Base-by-base conservation (phyloP, 2,797 vertebrate species). In the Anguilla pacifica region DNA sequence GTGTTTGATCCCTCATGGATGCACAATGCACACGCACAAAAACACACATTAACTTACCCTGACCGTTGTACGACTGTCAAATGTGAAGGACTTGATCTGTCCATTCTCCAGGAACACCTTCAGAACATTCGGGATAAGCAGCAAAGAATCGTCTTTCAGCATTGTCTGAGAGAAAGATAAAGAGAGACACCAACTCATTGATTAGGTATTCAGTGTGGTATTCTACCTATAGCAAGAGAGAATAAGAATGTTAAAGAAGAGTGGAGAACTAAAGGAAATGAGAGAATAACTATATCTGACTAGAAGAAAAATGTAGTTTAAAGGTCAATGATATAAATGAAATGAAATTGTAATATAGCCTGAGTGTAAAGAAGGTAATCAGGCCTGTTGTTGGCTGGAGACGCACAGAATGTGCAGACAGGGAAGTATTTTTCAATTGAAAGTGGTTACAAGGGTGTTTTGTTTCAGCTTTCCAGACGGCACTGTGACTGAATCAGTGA, bases 81-180 rank as follows among this genome's bases (percentile, higher is more conserved):
- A 99, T 0, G 98, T 99, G 93, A 99, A 99, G 84, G 98, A 99
- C 95, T 99, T 99, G 93, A 99, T 99, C 93, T 99, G 98, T 89
- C 98, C 98, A 86, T 99, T 99, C 96, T 99, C 98, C 95, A 99
- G 95, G 95, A 99, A 99, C 93, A 99, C 98, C 96, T 99, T 99
- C 94, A 99, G 93, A 92, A 99, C 98, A 19, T 99, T 99, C 93
- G 98, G 98, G 94, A 99, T 99, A 93, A 99, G 97, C 89, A 99
- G 97, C 93, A 99, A 96, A 86, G 98, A 97, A 94, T 99, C 98
- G 95, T 99, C 98, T 96, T 99, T 99, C 95, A 99, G 96, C 98
- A 99, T 99, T 91, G 96, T 96, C 96, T 97, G 85, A 4, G 6
- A 51, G 81, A 84, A 82, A 89, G 86, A 94, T 87, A 88, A 81